phyloP scores from a whole-genome alignment of 2,888 invertebrate genomes.

The Microctonus brassicae region DNA sequence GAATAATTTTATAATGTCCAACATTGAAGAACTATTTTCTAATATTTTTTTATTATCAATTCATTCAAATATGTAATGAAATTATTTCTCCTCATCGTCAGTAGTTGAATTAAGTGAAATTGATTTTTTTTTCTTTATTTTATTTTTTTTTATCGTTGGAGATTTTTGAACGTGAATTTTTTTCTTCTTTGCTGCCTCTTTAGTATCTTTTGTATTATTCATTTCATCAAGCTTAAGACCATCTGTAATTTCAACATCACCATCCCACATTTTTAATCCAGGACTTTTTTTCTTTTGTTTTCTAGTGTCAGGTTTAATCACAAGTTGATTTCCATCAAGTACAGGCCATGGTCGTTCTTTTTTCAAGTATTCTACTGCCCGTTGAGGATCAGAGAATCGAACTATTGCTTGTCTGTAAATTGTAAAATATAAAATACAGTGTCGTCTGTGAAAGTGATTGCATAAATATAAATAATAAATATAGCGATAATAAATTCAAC shows the following conservation, averaged over 20 bases:
- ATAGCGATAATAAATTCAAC: neutral
- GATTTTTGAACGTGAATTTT: too few relatives aligned
- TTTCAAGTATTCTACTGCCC: slow-evolving; percentile 52
- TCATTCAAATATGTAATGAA: neutral
- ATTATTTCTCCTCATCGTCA: neutral
- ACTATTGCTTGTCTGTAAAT: slow-evolving; percentile 50
- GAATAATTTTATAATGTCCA: neutral
- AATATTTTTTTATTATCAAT: neutral
- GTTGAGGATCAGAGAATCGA: slow-evolving; percentile 48
- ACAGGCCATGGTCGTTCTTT: slow-evolving; percentile 48
- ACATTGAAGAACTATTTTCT: neutral
- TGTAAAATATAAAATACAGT: neutral
- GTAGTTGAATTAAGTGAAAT: too few relatives aligned
- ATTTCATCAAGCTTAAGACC: slow-evolving; percentile 34
- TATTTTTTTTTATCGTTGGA: too few relatives aligned
- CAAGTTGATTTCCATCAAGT: slow-evolving; percentile 47
- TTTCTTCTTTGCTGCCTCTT: neutral
- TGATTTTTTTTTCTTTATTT: neutral
- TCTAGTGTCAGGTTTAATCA: slow-evolving; percentile 49
- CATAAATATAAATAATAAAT: neutral
- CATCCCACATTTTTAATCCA: slow-evolving; percentile 29
- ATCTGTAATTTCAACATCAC: slow-evolving; percentile 22
- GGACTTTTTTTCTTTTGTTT: slow-evolving; percentile 31
- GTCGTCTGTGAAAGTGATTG: neutral
- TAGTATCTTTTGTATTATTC: slow-evolving; percentile 18